Conservation (phyloP, 2,888 invertebrate species). For the Galeruca laticollis region DNA sequence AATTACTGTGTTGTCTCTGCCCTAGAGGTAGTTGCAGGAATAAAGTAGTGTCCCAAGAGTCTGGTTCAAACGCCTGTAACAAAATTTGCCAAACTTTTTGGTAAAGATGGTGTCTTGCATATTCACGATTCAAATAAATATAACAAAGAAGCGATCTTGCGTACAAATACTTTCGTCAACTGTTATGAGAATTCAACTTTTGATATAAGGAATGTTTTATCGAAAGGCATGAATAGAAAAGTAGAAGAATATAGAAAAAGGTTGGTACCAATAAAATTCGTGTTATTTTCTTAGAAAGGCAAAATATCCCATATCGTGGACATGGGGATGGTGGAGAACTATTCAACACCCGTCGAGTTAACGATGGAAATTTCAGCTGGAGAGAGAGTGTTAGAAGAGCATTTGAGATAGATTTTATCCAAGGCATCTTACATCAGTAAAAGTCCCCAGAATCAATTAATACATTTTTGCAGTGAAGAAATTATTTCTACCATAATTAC, state of each 20-base stretch:
- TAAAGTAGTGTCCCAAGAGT: neutral
- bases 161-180: too few species aligned
- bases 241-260: constrained; percentile 16
- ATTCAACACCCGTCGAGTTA: too few species aligned
- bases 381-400: neutral
- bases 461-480: neutral
- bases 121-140: neutral
- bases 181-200: neutral
- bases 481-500: neutral
- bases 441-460: neutral
- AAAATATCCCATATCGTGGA: constrained; percentile 16
- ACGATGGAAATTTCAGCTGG: neutral
- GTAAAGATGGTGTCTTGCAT: neutral
- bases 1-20: neutral
- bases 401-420: neutral
- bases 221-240: neutral
- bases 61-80: neutral
- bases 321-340: constrained; percentile 15
- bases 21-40: neutral
- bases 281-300: constrained; percentile 15
- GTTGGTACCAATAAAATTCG: constrained; percentile 15
- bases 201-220: neutral
- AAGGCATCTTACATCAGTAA: neutral
- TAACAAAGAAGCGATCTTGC: neutral
- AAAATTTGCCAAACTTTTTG: neutral